Conservation (phyloP, 30 jellyfish, hydroid and myxozoan species). For the Aurelia aurita complex sp. Pacific region DNA sequence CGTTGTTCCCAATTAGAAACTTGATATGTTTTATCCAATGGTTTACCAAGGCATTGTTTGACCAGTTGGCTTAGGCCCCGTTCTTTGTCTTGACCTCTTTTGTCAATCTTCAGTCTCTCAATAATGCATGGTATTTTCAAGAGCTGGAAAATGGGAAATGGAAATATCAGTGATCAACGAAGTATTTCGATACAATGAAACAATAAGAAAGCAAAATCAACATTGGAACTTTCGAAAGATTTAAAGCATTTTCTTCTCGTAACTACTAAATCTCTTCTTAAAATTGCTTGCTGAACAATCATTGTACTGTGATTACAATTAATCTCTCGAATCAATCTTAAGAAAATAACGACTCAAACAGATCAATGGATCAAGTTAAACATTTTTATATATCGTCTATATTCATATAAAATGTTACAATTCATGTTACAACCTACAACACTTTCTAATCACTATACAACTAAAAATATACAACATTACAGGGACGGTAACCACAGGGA, state of each 20-base stretch:
- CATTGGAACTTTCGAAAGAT: no score
- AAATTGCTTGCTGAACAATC: no score
- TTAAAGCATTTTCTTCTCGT: no score
- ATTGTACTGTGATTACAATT: no score
- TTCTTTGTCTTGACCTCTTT: slow-evolving; percentile 11
- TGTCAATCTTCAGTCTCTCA: slow-evolving; percentile 33
- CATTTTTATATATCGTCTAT: no score
- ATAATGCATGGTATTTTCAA: slow-evolving; percentile 22
- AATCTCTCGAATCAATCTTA: no score
- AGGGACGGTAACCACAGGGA: slow-evolving; percentile 5
- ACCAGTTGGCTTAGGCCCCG: slow-evolving; percentile 82
- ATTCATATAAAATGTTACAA: no score
- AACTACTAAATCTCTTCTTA: no score
- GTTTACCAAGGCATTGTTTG: slow-evolving; percentile 82
- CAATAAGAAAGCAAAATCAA: no score
- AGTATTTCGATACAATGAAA: no score
- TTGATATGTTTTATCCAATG: slow-evolving; percentile 90
- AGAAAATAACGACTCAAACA: background rate
- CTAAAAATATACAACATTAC: background rate
- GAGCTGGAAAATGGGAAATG: slow-evolving; percentile 9
- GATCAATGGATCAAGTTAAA: background rate
- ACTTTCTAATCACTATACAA: slow-evolving; percentile 2
- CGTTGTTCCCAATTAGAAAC: slow-evolving; percentile 98
- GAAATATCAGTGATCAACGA: no score
- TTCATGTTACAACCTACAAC: no score